Evolutionary conservation across 30 jellyfish, hydroid and myxozoan species (phyloP), one percentile per base, ranked within the genome.

Genomic region (Cassiopea xamachana): DNA sequence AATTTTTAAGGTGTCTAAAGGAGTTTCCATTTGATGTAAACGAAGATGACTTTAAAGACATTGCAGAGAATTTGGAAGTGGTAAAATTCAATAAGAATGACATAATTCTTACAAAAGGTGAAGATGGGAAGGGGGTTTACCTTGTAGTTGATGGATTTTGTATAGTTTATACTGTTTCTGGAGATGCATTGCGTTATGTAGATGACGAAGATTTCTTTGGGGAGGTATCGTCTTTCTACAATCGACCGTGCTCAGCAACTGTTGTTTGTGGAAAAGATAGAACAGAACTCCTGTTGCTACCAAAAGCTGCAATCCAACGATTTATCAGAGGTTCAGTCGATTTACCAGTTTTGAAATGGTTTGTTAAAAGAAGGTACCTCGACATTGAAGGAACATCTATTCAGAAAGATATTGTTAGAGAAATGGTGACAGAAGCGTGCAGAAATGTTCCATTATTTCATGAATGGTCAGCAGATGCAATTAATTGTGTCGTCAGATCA

Each of bases 191-290:
- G 18, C 76, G 93, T 18, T 13, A 14, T 1, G 59, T 92, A n/a
- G 84, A 86, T 44, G 89, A 83, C 43, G 92, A 77, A 73, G 92
- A 86, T 49, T 84, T 84, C 39, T 92, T 92, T 86, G 98, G 98
- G 45, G 98, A 92, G 80, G 67, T 92, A 16, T 92, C 98, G 13
- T 49, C 92, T 2, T 51, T 92, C 61, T 92, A 85, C 62, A 44
- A 75, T 3, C 72, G 71, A 60, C 89, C 94, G 9, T 92, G 94
- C 90, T 69, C 98, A 16, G 92, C 94, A 15, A 92, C 76, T 79
- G 98, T 92, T 14, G 43, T 39, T 16, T 45, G 86, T 0, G 89
- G 92, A 44, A 84, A 84, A 47, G 72, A 82, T 83, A 76, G n/a
- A 47, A 78, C 90, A 1, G 82, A 75, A 64, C 60, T 91, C 70